These are phyloP conservation scores for Apodemia duryi DNA, from an alignment of 2,888 invertebrate species.

Conservation along the genomic window DNA sequence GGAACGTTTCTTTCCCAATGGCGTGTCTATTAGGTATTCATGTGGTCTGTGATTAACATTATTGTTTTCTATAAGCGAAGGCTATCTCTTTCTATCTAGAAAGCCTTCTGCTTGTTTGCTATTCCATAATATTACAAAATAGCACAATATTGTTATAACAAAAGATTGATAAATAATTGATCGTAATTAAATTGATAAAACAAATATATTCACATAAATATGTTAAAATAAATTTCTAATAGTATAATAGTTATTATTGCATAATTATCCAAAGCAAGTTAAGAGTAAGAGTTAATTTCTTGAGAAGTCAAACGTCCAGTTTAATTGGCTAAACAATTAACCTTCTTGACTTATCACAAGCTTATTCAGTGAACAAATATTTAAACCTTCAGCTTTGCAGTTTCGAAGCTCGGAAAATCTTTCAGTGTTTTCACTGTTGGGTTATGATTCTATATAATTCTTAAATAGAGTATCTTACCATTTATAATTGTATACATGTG, in stretches of 20 bases:
- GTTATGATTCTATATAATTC: not conserved
- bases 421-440: not conserved
- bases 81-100: too few species aligned
- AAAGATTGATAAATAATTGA: too few species aligned
- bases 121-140: too few species aligned
- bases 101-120: too few species aligned
- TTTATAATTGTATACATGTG: not conserved
- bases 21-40: too few species aligned
- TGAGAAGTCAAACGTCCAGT: constrained; percentile 4
- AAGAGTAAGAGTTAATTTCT: not conserved
- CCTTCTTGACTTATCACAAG: constrained; percentile 5
- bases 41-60: too few species aligned
- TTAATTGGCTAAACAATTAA: constrained; percentile 8
- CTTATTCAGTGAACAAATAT: constrained; percentile 15
- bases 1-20: too few species aligned
- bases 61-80: too few species aligned
- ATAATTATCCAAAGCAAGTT: not conserved
- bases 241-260: not conserved
- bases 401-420: not conserved
- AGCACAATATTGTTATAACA: too few species aligned
- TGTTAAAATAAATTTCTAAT: not conserved
- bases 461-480: not conserved
- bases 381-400: constrained; percentile 1
- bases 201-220: too few species aligned
- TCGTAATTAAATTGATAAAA: too few species aligned